phyloP scores from a whole-genome alignment of 92 coral and sea anemone species.

The Hydrozoanthus gracilis region DNA sequence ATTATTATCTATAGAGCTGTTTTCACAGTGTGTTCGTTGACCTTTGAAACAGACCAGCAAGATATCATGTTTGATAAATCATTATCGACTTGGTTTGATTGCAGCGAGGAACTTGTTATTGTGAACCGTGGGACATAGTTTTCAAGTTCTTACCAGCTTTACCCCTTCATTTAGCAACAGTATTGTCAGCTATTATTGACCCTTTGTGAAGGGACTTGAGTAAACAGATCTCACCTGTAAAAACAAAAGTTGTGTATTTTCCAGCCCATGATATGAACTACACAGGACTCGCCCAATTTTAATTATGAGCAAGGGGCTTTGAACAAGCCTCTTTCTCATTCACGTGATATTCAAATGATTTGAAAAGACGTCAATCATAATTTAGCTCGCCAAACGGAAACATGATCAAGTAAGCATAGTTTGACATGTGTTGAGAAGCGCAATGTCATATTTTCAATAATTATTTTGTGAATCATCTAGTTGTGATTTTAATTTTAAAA shows the following conservation, averaged over 20 bases:
- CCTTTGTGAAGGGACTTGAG: background rate
- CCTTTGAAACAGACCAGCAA: background rate
- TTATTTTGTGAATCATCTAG: too few species aligned
- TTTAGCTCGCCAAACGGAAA: conserved; percentile 18
- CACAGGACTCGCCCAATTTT: background rate
- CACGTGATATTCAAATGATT: conserved; percentile 42
- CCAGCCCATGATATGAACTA: too few species aligned
- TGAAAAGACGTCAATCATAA: background rate
- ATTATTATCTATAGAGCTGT: background rate
- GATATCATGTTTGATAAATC: background rate
- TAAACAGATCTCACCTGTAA: background rate
- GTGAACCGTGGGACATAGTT: too few species aligned
- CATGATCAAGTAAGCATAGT: background rate
- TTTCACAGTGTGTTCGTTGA: background rate
- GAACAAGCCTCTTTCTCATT: background rate
- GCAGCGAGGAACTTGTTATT: too few species aligned
- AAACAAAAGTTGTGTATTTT: background rate
- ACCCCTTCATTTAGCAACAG: background rate
- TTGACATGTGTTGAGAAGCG: background rate
- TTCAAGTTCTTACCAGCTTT: background rate
- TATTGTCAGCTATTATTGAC: background rate
- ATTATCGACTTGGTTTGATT: background rate
- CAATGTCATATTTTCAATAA: background rate
- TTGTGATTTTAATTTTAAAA: too few species aligned
- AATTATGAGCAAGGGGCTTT: background rate